Evolutionary conservation across 2,797 vertebrate genomes (phyloP).

Genomic region (Phrynocephalus guinanensis): DNA sequence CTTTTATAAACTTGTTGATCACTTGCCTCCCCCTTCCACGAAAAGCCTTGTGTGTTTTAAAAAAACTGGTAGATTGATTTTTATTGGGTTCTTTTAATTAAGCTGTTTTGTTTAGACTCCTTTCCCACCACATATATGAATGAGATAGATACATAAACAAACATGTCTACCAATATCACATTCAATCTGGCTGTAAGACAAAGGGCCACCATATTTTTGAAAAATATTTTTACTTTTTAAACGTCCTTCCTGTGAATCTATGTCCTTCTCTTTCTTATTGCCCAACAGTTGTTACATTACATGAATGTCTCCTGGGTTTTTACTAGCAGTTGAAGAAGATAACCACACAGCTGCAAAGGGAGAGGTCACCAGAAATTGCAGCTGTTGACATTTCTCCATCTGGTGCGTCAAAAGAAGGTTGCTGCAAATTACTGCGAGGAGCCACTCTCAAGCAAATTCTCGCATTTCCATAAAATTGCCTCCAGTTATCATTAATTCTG

Average conservation of each 20-base stretch:
- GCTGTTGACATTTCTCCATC: constrained; percentile 46
- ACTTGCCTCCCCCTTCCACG: background rate
- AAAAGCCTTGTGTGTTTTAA: background rate
- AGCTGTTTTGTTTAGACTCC: background rate
- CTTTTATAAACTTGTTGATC: background rate
- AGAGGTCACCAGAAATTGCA: constrained; percentile 54
- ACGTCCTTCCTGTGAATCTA: background rate
- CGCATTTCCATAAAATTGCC: constrained; percentile 60
- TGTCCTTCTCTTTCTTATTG: constrained; percentile 27
- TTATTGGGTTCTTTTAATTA: background rate
- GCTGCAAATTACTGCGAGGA: constrained; percentile 44
- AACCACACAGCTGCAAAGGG: constrained; percentile 48
- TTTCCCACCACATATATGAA: background rate
- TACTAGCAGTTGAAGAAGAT: constrained; percentile 46
- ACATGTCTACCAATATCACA: background rate
- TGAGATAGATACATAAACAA: background rate
- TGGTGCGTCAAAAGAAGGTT: constrained; percentile 34
- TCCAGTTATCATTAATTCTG: constrained; percentile 60
- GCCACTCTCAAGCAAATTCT: constrained; percentile 59
- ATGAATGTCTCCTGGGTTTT: constrained; percentile 30
- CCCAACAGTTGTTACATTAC: constrained; percentile 42
- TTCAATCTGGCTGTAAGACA: background rate
- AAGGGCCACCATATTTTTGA: background rate
- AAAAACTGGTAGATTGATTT: background rate
- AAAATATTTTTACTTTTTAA: background rate